Percentiles rank a stretch among this genome's conserved stretches.
Conservation (phyloP, 2,888 invertebrate genomes). For the Cryptocephalus moraei region DNA sequence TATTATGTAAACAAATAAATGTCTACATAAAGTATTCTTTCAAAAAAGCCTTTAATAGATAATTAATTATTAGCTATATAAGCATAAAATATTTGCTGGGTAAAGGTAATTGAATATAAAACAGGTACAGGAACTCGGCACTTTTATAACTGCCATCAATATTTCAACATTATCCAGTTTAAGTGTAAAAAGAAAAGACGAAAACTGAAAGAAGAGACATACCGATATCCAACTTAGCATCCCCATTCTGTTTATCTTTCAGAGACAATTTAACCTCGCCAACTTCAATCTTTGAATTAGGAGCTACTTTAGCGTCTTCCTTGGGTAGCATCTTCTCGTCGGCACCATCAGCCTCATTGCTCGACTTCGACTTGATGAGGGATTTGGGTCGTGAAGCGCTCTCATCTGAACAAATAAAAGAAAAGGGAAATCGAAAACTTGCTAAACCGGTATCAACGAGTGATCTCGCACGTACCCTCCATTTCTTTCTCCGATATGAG, state of each 20-base stretch:
- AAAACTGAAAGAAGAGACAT: constrained; percentile 23
- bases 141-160: too few relatives aligned
- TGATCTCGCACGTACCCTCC: constrained; percentile 33
- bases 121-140: too few relatives aligned
- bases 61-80: too few relatives aligned
- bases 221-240: constrained; percentile 80
- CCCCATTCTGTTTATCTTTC: constrained; percentile 66
- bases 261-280: constrained; percentile 34
- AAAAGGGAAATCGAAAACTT: constrained; percentile 4
- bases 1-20: too few relatives aligned
- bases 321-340: constrained; percentile 59
- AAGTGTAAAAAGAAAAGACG: neutral
- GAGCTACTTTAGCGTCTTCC: constrained; percentile 42
- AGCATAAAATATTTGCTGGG: too few relatives aligned
- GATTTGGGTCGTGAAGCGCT: constrained; percentile 32
- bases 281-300: constrained; percentile 39
- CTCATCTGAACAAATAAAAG: constrained; percentile 19
- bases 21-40: too few relatives aligned
- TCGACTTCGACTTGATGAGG: constrained; percentile 34
- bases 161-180: neutral
- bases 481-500: constrained; percentile 48
- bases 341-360: constrained; percentile 48
- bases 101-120: too few relatives aligned
- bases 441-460: neutral
- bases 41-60: too few relatives aligned